These are phyloP conservation scores for Phaethon lepturus DNA, from an alignment of 2,113 vertebrate species.

Conservation along the genomic window DNA sequence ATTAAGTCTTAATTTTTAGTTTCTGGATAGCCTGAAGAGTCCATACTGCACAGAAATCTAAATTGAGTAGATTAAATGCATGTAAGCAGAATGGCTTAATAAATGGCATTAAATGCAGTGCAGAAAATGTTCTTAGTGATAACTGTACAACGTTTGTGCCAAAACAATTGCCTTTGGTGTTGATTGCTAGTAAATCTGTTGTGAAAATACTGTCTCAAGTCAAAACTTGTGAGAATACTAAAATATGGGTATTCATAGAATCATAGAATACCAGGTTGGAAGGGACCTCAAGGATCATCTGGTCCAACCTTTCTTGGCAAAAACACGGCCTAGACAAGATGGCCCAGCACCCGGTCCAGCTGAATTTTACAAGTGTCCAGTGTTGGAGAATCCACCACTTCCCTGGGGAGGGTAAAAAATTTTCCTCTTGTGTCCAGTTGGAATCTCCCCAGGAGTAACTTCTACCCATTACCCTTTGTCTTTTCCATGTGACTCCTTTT, in stretches of 20 bases:
- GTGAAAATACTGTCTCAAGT: not conserved
- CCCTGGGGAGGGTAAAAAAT: not conserved
- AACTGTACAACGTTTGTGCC: not conserved
- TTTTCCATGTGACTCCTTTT: too few relatives aligned
- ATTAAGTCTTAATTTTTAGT: not conserved
- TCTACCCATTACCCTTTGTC: too few relatives aligned
- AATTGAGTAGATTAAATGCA: not conserved
- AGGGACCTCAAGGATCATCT: not conserved
- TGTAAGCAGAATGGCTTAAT: not conserved
- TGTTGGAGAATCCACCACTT: not conserved
- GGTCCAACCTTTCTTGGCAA: not conserved
- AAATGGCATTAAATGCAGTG: not conserved
- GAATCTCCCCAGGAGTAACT: not conserved
- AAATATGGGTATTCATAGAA: not conserved
- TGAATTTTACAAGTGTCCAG: not conserved
- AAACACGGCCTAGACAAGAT: not conserved
- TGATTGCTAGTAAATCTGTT: not conserved
- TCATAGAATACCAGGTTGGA: rapidly evolving
- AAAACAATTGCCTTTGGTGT: not conserved
- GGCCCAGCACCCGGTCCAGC: not conserved
- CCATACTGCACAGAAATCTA: not conserved
- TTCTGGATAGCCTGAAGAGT: not conserved
- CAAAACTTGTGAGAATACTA: not conserved
- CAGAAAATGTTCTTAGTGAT: not conserved
- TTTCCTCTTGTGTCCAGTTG: not conserved